A percentile compares a stretch with the other conserved stretches of the same genome.
Evolutionary conservation across 2,113 vertebrate species (phyloP).

Genomic region (Recurvirostra avosetta): DNA sequence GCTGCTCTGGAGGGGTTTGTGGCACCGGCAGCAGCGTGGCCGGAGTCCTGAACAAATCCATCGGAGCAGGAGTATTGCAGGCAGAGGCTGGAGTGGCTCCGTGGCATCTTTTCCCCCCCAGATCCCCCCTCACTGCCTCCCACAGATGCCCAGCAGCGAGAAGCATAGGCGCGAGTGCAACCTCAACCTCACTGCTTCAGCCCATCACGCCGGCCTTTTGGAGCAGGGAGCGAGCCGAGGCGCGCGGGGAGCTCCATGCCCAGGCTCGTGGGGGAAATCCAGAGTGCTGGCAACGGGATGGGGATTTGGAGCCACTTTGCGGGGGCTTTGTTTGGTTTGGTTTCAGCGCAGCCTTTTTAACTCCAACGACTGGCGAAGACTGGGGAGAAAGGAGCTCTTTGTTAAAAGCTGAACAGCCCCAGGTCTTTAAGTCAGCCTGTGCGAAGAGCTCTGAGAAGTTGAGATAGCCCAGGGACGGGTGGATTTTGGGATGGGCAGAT

Average conservation of each 20-base stretch:
- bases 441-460: constrained; percentile 12
- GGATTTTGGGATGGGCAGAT: background rate
- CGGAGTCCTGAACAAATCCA: accelerated
- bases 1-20: accelerated
- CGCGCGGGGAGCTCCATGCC: accelerated
- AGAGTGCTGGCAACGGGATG: background rate
- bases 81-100: background rate
- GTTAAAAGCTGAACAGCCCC: constrained; percentile 35
- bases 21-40: background rate
- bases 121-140: background rate
- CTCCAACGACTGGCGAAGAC: background rate
- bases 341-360: constrained; percentile 43
- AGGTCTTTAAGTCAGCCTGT: constrained; percentile 8
- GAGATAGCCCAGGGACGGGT: background rate
- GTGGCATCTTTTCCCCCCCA: accelerated
- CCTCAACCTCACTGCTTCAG: background rate
- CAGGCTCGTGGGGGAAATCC: background rate
- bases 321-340: constrained; percentile 50
- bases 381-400: constrained; percentile 59
- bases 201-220: accelerated
- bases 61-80: background rate
- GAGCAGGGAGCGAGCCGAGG: background rate
- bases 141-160: background rate
- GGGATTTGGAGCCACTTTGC: constrained; percentile 11
- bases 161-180: background rate